Percentiles rank a stretch among this genome's conserved stretches.
phyloP scores from a whole-genome alignment of 2,797 vertebrate species.

The Eidolon dupreanum region DNA sequence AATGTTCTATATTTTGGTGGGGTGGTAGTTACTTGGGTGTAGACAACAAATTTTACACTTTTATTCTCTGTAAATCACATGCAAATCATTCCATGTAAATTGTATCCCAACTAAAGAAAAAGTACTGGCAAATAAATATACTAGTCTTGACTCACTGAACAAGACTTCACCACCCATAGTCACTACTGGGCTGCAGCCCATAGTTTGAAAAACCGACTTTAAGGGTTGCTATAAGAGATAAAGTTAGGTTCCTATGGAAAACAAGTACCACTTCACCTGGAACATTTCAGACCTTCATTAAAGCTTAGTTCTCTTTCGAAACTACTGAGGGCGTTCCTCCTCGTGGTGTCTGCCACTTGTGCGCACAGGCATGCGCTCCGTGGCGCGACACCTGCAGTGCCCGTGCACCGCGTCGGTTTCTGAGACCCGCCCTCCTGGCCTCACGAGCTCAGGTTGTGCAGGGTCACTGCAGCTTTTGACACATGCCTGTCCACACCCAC shows the following conservation, averaged over 20 bases:
- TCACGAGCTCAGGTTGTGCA: not conserved
- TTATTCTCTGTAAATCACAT: not conserved
- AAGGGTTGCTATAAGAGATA: not conserved
- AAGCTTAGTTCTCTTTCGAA: not conserved
- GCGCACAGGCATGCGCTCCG: not conserved
- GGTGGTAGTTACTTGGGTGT: not conserved
- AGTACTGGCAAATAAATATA: not conserved
- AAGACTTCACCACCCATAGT: not conserved
- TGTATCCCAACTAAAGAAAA: not conserved
- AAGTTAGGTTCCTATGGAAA: not conserved
- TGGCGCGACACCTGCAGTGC: not conserved
- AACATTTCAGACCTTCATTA: not conserved
- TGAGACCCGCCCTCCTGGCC: not conserved
- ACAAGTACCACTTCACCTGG: not conserved
- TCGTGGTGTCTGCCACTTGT: too few relatives aligned
- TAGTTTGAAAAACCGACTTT: not conserved
- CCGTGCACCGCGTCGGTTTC: too few relatives aligned
- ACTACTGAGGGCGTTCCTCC: not conserved
- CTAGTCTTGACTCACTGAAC: not conserved
- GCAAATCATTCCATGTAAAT: not conserved
- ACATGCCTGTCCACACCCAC: not conserved
- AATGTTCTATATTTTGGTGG: not conserved
- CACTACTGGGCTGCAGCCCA: not conserved
- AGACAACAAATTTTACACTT: not conserved
- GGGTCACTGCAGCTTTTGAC: not conserved